Evolutionary conservation across 2,113 vertebrate species (phyloP).

Genomic region (Thamnaconus septentrionalis): DNA sequence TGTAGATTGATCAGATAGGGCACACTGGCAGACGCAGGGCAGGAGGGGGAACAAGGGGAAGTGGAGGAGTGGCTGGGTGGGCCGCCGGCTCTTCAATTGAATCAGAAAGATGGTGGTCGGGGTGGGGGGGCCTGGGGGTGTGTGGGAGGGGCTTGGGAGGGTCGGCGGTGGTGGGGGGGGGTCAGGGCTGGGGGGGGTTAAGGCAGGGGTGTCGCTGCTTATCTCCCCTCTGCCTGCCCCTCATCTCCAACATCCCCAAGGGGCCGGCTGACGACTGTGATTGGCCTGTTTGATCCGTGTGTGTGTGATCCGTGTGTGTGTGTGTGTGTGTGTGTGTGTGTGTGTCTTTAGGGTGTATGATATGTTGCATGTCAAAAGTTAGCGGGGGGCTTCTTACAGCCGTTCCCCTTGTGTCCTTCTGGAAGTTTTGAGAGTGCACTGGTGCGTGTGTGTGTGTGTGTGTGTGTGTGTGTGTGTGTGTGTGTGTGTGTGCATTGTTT

Average conservation of each 20-base stretch:
- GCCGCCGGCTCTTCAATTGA: slow-evolving; percentile 3
- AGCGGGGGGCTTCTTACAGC: slow-evolving; percentile 21
- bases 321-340: too few species aligned
- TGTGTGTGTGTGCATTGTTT: slow-evolving; percentile 39
- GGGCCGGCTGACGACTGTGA: slow-evolving; percentile 41
- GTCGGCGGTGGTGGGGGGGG: too few species aligned
- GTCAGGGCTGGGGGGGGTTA: background rate
- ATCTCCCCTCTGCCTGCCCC: slow-evolving; percentile 47
- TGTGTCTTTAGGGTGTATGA: background rate
- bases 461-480: slow-evolving; percentile 48
- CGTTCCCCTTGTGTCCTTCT: slow-evolving; percentile 43
- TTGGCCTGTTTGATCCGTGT: slow-evolving; percentile 38
- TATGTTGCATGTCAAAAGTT: slow-evolving; percentile 34
- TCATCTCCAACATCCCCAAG: slow-evolving; percentile 33
- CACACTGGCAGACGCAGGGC: slow-evolving; percentile 24
- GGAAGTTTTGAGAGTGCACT: slow-evolving; percentile 45
- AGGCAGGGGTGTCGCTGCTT: slow-evolving; percentile 33
- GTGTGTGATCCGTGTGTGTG: slow-evolving; percentile 23
- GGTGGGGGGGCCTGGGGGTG: background rate
- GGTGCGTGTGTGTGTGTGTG: slow-evolving; percentile 28
- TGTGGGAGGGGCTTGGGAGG: too few species aligned
- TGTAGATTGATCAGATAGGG: slow-evolving; percentile 59
- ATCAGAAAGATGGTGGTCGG: slow-evolving; percentile 31
- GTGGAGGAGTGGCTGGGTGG: slow-evolving; percentile 16
- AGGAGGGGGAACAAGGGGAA: slow-evolving; percentile 6